Evolutionary conservation across 2,113 vertebrate genomes (phyloP).

Genomic region (Gymnarchus niloticus): DNA sequence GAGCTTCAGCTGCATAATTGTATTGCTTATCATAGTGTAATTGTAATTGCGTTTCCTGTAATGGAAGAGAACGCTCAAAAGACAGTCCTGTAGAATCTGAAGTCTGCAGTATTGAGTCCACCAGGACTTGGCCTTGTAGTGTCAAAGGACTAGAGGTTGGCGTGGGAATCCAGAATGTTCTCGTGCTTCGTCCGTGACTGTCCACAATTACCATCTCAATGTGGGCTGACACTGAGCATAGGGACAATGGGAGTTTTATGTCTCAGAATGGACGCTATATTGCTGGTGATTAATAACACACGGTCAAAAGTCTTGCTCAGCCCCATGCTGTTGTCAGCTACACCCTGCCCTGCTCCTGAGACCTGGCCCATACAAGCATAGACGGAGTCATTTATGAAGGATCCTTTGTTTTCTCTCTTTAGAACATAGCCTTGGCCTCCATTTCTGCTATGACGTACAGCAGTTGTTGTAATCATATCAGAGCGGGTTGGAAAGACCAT

Average conservation of each 20-base stretch:
- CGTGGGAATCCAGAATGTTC: not conserved
- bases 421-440: not conserved
- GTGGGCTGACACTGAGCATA: not conserved
- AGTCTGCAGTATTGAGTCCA: not conserved
- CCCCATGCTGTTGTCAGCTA: not conserved
- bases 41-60: not conserved
- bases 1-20: not conserved
- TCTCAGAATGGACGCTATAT: not conserved
- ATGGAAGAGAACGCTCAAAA: not conserved
- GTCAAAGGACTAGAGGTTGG: not conserved
- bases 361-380: not conserved
- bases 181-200: not conserved
- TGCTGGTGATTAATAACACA: not conserved
- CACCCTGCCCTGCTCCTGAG: not conserved
- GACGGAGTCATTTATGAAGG: not conserved
- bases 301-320: not conserved
- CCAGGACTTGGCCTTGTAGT: not conserved
- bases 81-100: not conserved
- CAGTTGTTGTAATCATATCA: not conserved
- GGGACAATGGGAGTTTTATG: not conserved
- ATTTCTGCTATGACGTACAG: not conserved
- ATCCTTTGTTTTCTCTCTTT: not conserved
- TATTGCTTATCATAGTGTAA: not conserved
- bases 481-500: not conserved
- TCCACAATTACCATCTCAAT: not conserved